phyloP scores from a whole-genome alignment of 2,888 invertebrate species.

The Cyaniris semiargus region DNA sequence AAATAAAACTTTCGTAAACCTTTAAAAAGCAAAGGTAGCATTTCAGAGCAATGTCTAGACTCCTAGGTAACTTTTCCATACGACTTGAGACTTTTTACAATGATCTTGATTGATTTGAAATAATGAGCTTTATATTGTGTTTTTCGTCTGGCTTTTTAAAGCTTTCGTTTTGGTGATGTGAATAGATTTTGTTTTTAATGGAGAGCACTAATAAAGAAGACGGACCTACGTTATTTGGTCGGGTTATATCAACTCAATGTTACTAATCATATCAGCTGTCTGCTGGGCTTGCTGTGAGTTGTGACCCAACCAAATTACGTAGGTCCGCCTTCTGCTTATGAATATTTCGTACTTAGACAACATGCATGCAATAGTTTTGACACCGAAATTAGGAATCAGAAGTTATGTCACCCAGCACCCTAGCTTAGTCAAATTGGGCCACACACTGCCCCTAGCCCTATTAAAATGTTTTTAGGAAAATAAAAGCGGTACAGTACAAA shows the following conservation, averaged over 20 bases:
- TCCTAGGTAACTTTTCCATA: neutral
- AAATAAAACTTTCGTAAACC: neutral
- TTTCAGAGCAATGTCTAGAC: neutral
- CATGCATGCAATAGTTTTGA: too few species aligned
- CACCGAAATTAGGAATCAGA: neutral
- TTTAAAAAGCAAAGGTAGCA: slow-evolving; percentile 6
- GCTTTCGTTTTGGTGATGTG: neutral
- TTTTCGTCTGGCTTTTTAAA: neutral
- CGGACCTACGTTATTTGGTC: too few species aligned
- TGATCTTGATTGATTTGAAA: too few species aligned
- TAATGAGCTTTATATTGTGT: neutral
- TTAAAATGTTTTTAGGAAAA: neutral
- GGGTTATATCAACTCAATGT: neutral
- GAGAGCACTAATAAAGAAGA: neutral
- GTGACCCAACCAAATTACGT: too few species aligned
- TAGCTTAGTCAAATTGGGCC: neutral
- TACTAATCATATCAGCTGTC: too few species aligned
- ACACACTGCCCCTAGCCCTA: neutral
- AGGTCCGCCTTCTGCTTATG: too few species aligned
- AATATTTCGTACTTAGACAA: neutral
- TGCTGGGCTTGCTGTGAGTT: too few species aligned
- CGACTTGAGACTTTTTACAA: neutral
- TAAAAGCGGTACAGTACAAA: neutral
- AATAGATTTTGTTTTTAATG: neutral
- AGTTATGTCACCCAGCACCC: neutral